Evolutionary conservation across 2,888 invertebrate species (phyloP).

Genomic region (Cephus rjabovi): DNA sequence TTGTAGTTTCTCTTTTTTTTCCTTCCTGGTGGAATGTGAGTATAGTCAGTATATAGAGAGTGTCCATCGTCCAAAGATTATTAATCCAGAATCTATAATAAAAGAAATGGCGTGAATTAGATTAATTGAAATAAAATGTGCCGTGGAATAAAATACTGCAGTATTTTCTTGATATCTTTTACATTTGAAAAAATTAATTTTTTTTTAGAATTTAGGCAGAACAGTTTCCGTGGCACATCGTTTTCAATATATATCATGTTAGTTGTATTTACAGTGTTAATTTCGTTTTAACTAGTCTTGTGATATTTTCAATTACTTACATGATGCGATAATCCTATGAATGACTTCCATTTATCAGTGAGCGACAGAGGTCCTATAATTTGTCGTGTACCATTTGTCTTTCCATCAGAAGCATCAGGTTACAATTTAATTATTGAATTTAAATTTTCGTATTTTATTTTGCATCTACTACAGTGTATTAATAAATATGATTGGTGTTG

Average conservation of each 20-base stretch:
- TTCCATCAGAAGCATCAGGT: not conserved
- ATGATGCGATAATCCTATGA: not conserved
- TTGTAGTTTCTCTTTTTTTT: not conserved
- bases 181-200: too few relatives aligned
- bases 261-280: not conserved
- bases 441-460: conserved; percentile 54
- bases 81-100: not conserved
- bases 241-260: not conserved
- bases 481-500: conserved; percentile 58
- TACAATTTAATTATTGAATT: not conserved
- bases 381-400: not conserved
- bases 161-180: not conserved
- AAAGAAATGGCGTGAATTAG: not conserved
- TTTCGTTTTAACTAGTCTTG: not conserved
- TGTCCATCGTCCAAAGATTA: not conserved
- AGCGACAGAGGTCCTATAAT: not conserved
- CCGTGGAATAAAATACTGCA: not conserved
- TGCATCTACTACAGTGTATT: conserved; percentile 59
- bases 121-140: not conserved
- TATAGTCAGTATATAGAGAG: not conserved
- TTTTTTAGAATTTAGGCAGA: not conserved
- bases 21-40: not conserved
- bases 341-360: not conserved
- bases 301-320: not conserved
- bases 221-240: not conserved